Conservation (phyloP, 2,113 vertebrate genomes). For the Aviceda subcristata region DNA sequence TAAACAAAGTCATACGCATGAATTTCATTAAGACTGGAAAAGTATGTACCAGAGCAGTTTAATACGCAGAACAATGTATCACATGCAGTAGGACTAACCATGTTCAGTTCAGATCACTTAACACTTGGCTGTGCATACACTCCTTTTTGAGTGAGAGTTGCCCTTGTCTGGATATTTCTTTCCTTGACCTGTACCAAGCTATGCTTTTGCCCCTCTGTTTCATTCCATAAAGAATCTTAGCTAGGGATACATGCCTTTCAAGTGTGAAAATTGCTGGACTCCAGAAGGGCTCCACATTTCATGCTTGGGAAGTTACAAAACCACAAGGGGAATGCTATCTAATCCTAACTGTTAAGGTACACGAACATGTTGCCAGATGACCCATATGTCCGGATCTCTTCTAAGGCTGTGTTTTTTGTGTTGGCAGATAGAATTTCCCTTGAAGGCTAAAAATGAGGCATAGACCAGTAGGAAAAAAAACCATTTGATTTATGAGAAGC, state of each 20-base stretch:
- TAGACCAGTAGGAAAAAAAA: not conserved
- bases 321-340: not conserved
- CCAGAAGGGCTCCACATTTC: not conserved
- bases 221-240: not conserved
- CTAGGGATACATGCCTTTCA: not conserved
- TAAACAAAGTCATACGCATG: not conserved
- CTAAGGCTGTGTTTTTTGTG: not conserved
- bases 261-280: constrained; percentile 16
- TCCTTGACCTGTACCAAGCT: not conserved
- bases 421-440: not conserved
- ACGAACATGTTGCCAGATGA: not conserved
- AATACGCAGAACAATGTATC: not conserved
- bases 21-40: not conserved
- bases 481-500: not conserved
- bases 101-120: not conserved
- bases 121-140: not conserved
- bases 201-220: not conserved
- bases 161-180: not conserved
- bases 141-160: not conserved
- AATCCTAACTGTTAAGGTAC: constrained; percentile 3
- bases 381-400: not conserved
- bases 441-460: not conserved
- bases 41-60: not conserved
- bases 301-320: not conserved
- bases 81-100: not conserved